Evolutionary conservation across 2,888 invertebrate species (phyloP), one percentile per base, ranked within the genome.

Genomic region (Craniophora ligustri): DNA sequence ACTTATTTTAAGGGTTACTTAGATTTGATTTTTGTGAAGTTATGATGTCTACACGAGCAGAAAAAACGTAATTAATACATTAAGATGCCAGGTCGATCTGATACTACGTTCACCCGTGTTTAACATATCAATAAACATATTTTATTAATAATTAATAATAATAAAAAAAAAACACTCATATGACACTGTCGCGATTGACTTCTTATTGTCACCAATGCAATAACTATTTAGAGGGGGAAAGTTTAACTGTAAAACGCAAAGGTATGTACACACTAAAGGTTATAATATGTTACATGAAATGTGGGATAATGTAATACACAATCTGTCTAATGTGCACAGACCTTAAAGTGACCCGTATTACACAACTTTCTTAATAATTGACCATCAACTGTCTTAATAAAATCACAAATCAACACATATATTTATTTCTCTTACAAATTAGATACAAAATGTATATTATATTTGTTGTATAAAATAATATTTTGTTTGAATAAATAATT

Each of bases 161-260:
- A 60, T 76, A 62, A 62, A 76, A 60, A 78, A 62, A 62, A 76
- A 67, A 63, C 66, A 82, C 72, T 78, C 72, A 79, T 86, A 89
- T 88, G 86, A 90, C 87, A 89, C 87, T 78, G 81, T 82, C 78
- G 77, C 78, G 79, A 84, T 85, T 84, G 84, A 87, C 85, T 81
- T 67, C 71, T 86, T 82, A 87, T 84, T 86, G 85, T 87, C 86
- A 83, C 71, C 72, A 75, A 76, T 75, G 64, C 63, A 63, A 63
- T 63, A 68, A 67, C 54, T 68, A 65, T 32, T 47, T 53, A 62
- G 38, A 48, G 57, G 56, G 50, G 57, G 56, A 61, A 47, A 66
- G 54, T 35, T 67, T 40, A 57, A 56, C 49, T 39, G 53, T 57
- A 70, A 64, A 71, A 69, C 47, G 70, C 62, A 66, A 71, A 80